These are phyloP conservation scores for Callospermophilus lateralis DNA, from an alignment of 2,113 vertebrate genomes.

Conservation along the genomic window DNA sequence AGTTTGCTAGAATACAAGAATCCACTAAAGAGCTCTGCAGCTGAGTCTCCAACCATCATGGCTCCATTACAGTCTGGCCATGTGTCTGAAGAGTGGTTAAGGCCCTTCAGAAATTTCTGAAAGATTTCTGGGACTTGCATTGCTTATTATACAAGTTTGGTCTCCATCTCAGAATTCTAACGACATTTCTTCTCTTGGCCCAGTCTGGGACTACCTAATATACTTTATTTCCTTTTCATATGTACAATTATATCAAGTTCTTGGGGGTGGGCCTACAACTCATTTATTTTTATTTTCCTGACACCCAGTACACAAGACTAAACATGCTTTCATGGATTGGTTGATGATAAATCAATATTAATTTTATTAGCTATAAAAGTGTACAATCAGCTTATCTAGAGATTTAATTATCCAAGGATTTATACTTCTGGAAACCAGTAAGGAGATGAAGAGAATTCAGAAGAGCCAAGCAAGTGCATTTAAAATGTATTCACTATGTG, in stretches of 20 bases:
- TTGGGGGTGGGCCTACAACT: neutral
- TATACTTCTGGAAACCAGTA: neutral
- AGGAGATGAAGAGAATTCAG: neutral
- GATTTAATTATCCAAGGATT: neutral
- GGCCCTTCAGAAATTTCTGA: neutral
- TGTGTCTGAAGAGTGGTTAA: neutral
- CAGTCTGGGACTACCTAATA: neutral
- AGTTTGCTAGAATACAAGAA: neutral
- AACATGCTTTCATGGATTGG: neutral
- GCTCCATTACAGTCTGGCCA: neutral
- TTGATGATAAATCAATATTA: neutral
- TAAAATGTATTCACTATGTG: neutral
- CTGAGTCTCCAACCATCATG: neutral
- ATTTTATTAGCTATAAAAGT: slow-evolving; percentile 17
- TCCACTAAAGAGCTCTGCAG: neutral
- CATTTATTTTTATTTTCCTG: slow-evolving; percentile 13
- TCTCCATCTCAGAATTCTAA: slow-evolving; percentile 14
- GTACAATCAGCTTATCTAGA: neutral
- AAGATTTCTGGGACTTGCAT: neutral
- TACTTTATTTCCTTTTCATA: neutral
- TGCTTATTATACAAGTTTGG: slow-evolving; percentile 5
- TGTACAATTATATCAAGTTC: neutral
- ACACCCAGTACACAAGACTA: slow-evolving; percentile 28
- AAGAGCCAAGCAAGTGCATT: neutral
- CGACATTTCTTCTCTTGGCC: neutral